Evolutionary conservation across 1,140 invertebrate species (phyloP).

Genomic region (Brachionus plicatilis): DNA sequence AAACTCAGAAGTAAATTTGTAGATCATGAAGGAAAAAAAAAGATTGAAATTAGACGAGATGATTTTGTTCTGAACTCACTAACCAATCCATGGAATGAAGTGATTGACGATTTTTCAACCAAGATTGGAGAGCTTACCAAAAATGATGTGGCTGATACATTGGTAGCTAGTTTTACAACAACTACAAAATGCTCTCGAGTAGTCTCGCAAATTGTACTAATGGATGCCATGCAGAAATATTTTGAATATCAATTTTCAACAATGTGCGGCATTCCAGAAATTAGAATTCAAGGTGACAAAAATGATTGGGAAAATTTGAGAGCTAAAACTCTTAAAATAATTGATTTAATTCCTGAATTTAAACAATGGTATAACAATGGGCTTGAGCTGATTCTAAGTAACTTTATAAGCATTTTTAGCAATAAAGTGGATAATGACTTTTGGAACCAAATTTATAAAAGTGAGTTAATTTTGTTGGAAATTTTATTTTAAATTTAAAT

Average conservation of each 20-base stretch:
- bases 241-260: slow-evolving; percentile 8
- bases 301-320: slow-evolving; percentile 21
- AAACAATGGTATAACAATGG: slow-evolving; percentile 26
- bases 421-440: slow-evolving; percentile 23
- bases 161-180: background rate
- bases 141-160: slow-evolving; percentile 2
- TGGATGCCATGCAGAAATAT: slow-evolving; percentile 39
- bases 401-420: background rate
- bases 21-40: slow-evolving; percentile 30
- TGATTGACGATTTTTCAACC: slow-evolving; percentile 20
- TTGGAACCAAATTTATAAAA: slow-evolving; percentile 39
- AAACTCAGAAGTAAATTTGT: slow-evolving; percentile 26
- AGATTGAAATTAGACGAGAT: slow-evolving; percentile 15
- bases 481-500: background rate
- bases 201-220: slow-evolving; percentile 37
- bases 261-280: slow-evolving; percentile 32
- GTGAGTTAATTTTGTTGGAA: background rate
- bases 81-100: slow-evolving; percentile 33
- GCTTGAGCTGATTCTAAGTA: background rate
- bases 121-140: slow-evolving; percentile 20
- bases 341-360: slow-evolving; percentile 14
- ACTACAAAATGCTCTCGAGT: background rate
- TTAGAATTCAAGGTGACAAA: slow-evolving; percentile 20
- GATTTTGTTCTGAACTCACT: slow-evolving; percentile 19
- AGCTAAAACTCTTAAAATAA: background rate